Base-by-base conservation (phyloP, 2,888 invertebrate genomes). In the Sphaeridia pumilis region DNA sequence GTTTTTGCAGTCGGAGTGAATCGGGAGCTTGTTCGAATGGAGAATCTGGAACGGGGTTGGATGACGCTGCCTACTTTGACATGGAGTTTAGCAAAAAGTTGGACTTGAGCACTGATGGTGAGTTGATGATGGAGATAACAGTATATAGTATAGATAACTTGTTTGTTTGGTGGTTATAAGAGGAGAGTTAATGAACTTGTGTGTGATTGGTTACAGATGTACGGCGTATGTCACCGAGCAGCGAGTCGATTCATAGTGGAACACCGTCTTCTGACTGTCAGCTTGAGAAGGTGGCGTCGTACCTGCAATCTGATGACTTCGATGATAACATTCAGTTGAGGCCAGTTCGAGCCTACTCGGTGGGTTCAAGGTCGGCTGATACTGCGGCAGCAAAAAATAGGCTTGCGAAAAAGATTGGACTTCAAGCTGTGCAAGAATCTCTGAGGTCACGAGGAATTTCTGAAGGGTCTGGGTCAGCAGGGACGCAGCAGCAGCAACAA, bases 201-300 rank as follows among this genome's bases (percentile, higher is more conserved):
- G 14, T 31, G 14, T 31, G 31, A 31, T 31, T 31, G 14, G 7
- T 31, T 31, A 14, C 14, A 60, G 61, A 61, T 54, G 47, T 61
- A 36, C 38, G 58, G 48, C 54, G 60, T 47, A 71, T 77, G 69
- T 80, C 80, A 1, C 78, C 79, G 20, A 83, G 83, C 64, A 79
- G 80, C 63, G 82, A 83, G 62, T 84, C 84, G 45, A 78, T 83
- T 21, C 83, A 83, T 46, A 84, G 82, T 52, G 86, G 83, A 36
- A 87, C 84, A 10, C 87, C 87, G n/a, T 83, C 84, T 44, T 83
- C 84, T 0, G 85, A 86, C 67, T 87, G 82, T 72, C 83, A 82
- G 61, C 74, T 88, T 46, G 87, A 87, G 67, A 87, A 87, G 67
- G 87, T 87, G 0, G 76, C 77, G 54, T 82, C 87, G 17, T 85